Percentiles rank a stretch among this genome's conserved stretches.
These are phyloP conservation scores for Xestia c-nigrum DNA, from an alignment of 2,888 invertebrate species.

Conservation along the genomic window DNA sequence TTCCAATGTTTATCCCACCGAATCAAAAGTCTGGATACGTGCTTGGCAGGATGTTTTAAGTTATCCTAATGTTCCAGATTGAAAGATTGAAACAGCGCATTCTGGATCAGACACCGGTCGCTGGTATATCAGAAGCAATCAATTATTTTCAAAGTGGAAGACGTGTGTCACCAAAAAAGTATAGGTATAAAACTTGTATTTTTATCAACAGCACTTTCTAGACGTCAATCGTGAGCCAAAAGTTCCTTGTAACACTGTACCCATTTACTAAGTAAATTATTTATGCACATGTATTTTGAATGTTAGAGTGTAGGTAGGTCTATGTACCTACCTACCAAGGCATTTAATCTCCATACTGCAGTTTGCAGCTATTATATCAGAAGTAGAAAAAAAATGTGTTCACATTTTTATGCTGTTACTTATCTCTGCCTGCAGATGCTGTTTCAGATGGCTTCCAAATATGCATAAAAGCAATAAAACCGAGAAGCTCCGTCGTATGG, in stretches of 20 bases:
- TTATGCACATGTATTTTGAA: no score
- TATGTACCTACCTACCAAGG: no score
- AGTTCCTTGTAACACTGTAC: constrained; percentile 1
- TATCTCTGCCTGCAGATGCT: constrained; percentile 4
- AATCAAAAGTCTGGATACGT: no score
- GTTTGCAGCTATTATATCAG: no score
- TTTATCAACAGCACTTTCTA: neutral
- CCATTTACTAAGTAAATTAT: no score
- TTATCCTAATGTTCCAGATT: constrained; percentile 72
- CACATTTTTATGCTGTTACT: neutral
- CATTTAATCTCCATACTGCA: no score
- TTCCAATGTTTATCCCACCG: no score
- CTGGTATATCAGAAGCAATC: constrained; percentile 80
- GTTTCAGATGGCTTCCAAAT: constrained; percentile 26
- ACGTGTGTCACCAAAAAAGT: constrained; percentile 56
- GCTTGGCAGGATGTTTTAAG: neutral
- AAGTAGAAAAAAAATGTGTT: neutral
- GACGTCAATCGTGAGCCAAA: neutral
- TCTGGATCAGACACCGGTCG: constrained; percentile 78
- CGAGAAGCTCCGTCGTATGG: constrained; percentile 54
- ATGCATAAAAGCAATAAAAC: constrained; percentile 14
- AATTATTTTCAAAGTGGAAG: constrained; percentile 76
- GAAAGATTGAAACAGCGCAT: constrained; percentile 80
- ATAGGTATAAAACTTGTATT: neutral
- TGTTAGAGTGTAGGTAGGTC: no score